Percentiles rank a stretch among this genome's conserved stretches.
Evolutionary conservation across 1,140 invertebrate genomes (phyloP).

Genomic region (Brachionus angularis): DNA sequence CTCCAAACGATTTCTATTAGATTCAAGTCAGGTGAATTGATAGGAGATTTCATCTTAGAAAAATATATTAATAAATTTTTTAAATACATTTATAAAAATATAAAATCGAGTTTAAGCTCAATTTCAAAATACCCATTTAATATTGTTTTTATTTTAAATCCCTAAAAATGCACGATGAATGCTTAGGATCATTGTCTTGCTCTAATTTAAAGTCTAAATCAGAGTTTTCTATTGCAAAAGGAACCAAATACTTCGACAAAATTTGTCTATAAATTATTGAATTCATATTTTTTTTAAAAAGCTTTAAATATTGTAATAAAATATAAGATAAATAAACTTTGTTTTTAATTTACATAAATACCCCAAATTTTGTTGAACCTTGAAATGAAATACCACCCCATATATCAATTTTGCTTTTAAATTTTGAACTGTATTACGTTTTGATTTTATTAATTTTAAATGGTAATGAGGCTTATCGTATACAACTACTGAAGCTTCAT

Average conservation of each 20-base stretch:
- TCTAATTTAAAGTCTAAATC: neutral
- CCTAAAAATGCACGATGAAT: no score
- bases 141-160: no score
- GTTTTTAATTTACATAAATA: neutral
- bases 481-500: neutral
- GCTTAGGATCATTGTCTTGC: neutral
- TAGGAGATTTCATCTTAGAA: no score
- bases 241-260: neutral
- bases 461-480: neutral
- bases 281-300: slow-evolving; percentile 14
- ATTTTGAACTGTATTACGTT: neutral
- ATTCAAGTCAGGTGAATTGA: no score
- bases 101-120: no score
- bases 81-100: no score
- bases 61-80: no score
- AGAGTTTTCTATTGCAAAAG: neutral
- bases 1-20: no score
- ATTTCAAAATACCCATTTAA: no score
- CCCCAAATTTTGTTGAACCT: neutral
- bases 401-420: slow-evolving; percentile 13
- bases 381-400: neutral
- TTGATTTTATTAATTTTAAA: neutral
- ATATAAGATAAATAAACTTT: neutral
- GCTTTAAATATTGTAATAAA: neutral
- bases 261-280: neutral